These are phyloP conservation scores for Psittacara wagleri DNA, from an alignment of 2,113 vertebrate species.

Conservation along the genomic window DNA sequence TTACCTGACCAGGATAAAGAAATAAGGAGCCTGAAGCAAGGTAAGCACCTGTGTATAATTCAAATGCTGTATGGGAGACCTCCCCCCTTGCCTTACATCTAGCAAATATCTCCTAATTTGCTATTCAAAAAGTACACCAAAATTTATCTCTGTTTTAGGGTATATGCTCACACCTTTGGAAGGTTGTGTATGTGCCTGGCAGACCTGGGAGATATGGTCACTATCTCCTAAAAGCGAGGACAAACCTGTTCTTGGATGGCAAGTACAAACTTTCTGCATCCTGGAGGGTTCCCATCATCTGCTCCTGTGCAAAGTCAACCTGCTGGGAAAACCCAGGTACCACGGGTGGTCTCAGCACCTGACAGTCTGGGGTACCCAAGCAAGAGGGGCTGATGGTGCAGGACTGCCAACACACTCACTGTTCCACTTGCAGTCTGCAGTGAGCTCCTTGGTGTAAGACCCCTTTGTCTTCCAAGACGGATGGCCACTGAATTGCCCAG, in stretches of 20 bases:
- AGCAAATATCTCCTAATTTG: background rate
- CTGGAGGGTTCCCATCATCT: rapidly evolving
- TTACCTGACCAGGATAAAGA: background rate
- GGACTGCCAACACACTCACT: rapidly evolving
- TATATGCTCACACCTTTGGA: background rate
- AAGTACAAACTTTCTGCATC: background rate
- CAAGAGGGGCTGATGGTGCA: background rate
- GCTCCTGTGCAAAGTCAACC: background rate
- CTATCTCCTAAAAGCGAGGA: background rate
- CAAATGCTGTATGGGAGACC: background rate
- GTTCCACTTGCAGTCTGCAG: background rate
- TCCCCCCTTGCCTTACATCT: background rate
- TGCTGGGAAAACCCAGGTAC: background rate
- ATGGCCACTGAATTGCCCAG: rapidly evolving
- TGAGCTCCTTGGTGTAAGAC: background rate
- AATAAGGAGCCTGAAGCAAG: background rate
- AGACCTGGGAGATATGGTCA: background rate
- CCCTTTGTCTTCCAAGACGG: background rate
- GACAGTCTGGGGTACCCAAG: background rate
- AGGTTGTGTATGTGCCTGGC: too few relatives aligned
- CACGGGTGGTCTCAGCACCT: rapidly evolving
- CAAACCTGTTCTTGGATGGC: background rate
- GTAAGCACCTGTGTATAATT: background rate
- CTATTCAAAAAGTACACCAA: background rate
- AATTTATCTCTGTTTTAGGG: background rate